Evolutionary conservation across 2,888 invertebrate species (phyloP).

Genomic region (Chloroclystis v-ata): DNA sequence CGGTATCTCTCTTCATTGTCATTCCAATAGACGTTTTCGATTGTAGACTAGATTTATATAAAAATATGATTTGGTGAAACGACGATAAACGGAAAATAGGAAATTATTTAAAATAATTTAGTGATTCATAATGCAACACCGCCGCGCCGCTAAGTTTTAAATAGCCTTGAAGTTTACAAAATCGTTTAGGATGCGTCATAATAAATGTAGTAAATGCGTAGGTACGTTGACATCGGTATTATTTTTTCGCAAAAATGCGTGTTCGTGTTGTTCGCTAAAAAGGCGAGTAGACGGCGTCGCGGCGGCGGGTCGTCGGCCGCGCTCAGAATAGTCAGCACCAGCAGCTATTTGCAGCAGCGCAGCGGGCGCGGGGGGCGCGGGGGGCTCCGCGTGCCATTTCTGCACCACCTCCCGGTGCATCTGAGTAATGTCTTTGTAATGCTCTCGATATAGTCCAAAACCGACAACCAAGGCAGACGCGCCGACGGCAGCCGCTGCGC

Average conservation of each 20-base stretch:
- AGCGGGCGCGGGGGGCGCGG: slow-evolving; percentile 58
- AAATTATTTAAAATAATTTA: slow-evolving; percentile 28
- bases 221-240: slow-evolving; percentile 59
- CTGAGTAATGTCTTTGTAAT: slow-evolving; percentile 78
- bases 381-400: slow-evolving; percentile 71
- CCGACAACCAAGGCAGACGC: slow-evolving; percentile 58
- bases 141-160: slow-evolving; percentile 20
- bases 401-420: slow-evolving; percentile 76
- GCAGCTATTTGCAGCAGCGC: slow-evolving; percentile 73
- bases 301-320: slow-evolving; percentile 76
- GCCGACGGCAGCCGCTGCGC: slow-evolving; percentile 52
- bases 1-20: slow-evolving; percentile 16
- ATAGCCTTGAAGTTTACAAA: slow-evolving; percentile 34
- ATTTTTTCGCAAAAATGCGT: slow-evolving; percentile 67
- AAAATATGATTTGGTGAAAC: no score
- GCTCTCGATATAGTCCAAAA: slow-evolving; percentile 71
- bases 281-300: slow-evolving; percentile 78
- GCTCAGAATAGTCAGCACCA: slow-evolving; percentile 75
- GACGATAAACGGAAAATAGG: slow-evolving; percentile 28
- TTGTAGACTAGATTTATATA: no score
- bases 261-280: slow-evolving; percentile 70
- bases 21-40: no score
- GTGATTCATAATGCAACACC: slow-evolving; percentile 27
- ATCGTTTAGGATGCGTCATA: slow-evolving; percentile 44
- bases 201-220: slow-evolving; percentile 48